These are phyloP conservation scores for Campoplex capitator DNA, from an alignment of 2,888 invertebrate species.

Conservation along the genomic window DNA sequence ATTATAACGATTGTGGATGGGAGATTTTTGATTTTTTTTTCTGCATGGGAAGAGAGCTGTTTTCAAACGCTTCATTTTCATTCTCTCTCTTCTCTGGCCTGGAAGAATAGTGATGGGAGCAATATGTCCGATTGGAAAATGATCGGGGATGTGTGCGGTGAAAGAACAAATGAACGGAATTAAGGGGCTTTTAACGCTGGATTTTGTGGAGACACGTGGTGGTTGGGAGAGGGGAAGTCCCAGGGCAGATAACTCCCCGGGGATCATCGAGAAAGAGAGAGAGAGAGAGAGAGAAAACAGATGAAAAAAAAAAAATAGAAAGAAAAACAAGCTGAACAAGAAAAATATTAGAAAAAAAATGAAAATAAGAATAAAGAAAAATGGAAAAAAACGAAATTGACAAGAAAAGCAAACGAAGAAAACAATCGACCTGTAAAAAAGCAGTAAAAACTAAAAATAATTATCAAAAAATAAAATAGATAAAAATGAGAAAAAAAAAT, in stretches of 20 bases:
- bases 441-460: not conserved
- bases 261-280: slow-evolving; percentile 3
- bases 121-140: slow-evolving; percentile 54
- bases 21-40: not conserved
- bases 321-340: no score
- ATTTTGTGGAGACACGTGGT: slow-evolving; percentile 6
- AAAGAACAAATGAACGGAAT: slow-evolving; percentile 80
- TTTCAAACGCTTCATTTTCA: not conserved
- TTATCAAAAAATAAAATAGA: not conserved
- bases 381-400: no score
- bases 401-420: not conserved
- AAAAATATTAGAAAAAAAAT: no score
- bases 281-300: not conserved
- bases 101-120: slow-evolving; percentile 32
- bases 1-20: no score
- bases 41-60: not conserved
- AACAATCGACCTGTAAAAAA: not conserved
- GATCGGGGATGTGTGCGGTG: slow-evolving; percentile 72
- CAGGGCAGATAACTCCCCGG: slow-evolving; percentile 22
- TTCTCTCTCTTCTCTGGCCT: not conserved
- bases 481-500: not conserved
- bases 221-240: not conserved
- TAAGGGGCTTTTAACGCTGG: slow-evolving; percentile 81
- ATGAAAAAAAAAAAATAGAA: not conserved
- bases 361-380: no score